phyloP scores from a whole-genome alignment of 2,888 invertebrate genomes.

The Napeogenes sylphis region DNA sequence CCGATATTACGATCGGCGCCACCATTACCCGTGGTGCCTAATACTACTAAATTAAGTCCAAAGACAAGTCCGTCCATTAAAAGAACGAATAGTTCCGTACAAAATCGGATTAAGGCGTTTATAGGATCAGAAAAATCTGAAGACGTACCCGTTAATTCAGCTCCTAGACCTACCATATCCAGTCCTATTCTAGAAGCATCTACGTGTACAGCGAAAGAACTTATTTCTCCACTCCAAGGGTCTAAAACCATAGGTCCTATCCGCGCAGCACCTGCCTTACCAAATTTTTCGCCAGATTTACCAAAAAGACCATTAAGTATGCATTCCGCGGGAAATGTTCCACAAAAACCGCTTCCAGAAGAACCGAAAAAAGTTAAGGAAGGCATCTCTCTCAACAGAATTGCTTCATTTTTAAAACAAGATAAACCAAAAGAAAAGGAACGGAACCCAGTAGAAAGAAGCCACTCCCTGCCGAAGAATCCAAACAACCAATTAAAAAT shows the following conservation, averaged over 20 bases:
- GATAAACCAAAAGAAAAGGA: slow-evolving; percentile 75
- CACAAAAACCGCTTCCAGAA: slow-evolving; percentile 67
- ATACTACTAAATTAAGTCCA: slow-evolving; percentile 51
- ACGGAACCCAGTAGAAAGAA: slow-evolving; percentile 70
- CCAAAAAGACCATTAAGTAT: slow-evolving; percentile 74
- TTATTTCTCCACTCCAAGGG: slow-evolving; percentile 80
- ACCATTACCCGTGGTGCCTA: slow-evolving; percentile 79
- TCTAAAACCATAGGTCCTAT: slow-evolving; percentile 79
- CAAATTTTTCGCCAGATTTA: slow-evolving; percentile 55
- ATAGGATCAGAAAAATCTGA: slow-evolving; percentile 65
- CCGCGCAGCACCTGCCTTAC: slow-evolving; percentile 78
- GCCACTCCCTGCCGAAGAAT: slow-evolving; percentile 78
- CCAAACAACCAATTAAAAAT: slow-evolving; percentile 78
- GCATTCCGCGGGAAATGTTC: slow-evolving; percentile 55
- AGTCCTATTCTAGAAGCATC: slow-evolving; percentile 89
- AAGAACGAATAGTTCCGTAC: slow-evolving; percentile 62
- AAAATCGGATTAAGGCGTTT: slow-evolving; percentile 67
- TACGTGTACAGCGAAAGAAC: slow-evolving; percentile 86
- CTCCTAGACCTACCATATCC: slow-evolving; percentile 87
- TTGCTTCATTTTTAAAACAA: slow-evolving; percentile 86
- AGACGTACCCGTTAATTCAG: slow-evolving; percentile 70
- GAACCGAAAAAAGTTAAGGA: slow-evolving; percentile 78
- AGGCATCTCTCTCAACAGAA: slow-evolving; percentile 81
- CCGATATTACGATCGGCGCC: slow-evolving; percentile 79
- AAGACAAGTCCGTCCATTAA: slow-evolving; percentile 63